These are phyloP conservation scores for Meliscaeva auricollis DNA, from an alignment of 2,888 invertebrate species.

Conservation along the genomic window DNA sequence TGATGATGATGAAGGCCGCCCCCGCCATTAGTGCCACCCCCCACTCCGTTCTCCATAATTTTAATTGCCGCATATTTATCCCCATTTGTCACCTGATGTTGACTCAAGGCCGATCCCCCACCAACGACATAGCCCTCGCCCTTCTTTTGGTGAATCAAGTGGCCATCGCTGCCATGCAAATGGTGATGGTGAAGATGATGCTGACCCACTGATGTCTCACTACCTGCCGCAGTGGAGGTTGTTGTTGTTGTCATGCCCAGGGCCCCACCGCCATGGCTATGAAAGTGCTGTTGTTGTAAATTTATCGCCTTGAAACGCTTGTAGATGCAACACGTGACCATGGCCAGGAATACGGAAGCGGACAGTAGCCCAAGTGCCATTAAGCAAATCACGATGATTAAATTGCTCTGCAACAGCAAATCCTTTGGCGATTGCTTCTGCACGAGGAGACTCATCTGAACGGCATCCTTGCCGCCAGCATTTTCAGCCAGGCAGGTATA, in stretches of 20 bases:
- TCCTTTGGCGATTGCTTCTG: constrained; percentile 79
- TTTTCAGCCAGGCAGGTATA: constrained; percentile 93
- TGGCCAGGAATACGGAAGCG: constrained; percentile 80
- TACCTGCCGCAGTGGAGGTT: constrained; percentile 57
- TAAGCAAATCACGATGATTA: constrained; percentile 80
- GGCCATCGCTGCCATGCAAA: constrained; percentile 55
- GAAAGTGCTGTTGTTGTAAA: constrained; percentile 78
- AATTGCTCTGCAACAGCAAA: constrained; percentile 79
- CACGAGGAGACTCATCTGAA: constrained; percentile 85
- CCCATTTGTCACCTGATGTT: constrained; percentile 66
- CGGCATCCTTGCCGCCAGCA: constrained; percentile 91
- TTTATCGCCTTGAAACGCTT: constrained; percentile 80
- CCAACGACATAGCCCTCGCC: constrained; percentile 58
- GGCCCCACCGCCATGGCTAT: constrained; percentile 71
- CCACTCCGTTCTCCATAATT: constrained; percentile 77
- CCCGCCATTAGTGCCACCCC: constrained; percentile 50
- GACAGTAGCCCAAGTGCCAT: constrained; percentile 81
- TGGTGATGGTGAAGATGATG: constrained; percentile 71
- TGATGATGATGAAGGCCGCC: constrained; percentile 65
- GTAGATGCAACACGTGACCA: constrained; percentile 81
- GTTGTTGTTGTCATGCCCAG: constrained; percentile 70
- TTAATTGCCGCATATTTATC: constrained; percentile 74
- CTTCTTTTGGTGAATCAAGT: constrained; percentile 70
- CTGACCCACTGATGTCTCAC: constrained; percentile 68
- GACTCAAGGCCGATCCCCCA: constrained; percentile 64